Evolutionary conservation across 1,140 invertebrate genomes (phyloP).

Genomic region (Myzus persicae): DNA sequence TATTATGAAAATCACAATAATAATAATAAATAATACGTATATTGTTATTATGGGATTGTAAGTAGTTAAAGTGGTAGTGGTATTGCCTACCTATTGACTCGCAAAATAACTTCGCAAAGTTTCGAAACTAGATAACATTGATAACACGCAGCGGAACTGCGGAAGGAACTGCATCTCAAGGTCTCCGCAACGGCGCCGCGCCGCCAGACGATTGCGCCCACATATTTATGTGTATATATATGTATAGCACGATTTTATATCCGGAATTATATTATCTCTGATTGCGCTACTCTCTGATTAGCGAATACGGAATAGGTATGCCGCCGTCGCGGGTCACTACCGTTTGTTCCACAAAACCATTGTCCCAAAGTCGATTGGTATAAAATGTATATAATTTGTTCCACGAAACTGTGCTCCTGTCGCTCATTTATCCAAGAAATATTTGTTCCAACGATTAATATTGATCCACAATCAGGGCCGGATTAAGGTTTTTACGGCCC

Average conservation of each 20-base stretch:
- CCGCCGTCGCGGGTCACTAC: too few relatives aligned
- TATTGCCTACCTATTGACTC: neutral
- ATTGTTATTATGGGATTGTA: neutral
- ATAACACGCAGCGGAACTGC: slow-evolving; percentile 33
- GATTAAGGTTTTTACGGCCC: too few relatives aligned
- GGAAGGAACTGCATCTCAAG: neutral
- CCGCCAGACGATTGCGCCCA: neutral
- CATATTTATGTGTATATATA: neutral
- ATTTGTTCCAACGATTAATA: too few relatives aligned
- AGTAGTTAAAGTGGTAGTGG: neutral
- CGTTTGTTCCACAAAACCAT: too few relatives aligned
- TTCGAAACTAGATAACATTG: neutral
- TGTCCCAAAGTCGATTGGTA: too few relatives aligned
- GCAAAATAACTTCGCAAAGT: slow-evolving; percentile 12
- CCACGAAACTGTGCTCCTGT: too few relatives aligned
- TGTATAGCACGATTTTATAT: neutral
- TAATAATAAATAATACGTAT: neutral
- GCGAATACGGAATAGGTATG: too few relatives aligned
- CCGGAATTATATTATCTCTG: neutral
- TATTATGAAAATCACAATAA: neutral
- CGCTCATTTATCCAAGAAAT: too few relatives aligned
- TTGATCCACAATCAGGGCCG: too few relatives aligned
- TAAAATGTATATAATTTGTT: too few relatives aligned
- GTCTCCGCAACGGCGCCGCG: neutral
- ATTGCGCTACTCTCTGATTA: neutral